These are phyloP conservation scores for Macquaria australasica DNA, from an alignment of 2,113 vertebrate genomes.

Conservation along the genomic window DNA sequence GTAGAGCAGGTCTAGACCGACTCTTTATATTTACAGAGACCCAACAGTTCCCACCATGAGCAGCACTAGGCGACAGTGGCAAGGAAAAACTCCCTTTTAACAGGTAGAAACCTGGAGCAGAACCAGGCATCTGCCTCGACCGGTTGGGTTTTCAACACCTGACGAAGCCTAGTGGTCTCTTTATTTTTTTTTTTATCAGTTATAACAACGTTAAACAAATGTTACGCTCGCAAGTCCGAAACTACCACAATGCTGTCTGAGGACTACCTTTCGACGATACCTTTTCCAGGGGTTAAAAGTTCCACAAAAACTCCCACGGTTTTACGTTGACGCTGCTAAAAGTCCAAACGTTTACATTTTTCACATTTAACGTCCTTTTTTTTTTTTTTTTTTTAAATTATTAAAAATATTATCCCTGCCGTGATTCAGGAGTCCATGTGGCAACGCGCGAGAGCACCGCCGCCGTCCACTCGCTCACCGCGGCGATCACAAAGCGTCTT, in stretches of 20 bases:
- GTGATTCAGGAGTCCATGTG: conserved; percentile 51
- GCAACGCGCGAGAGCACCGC: conserved; percentile 9
- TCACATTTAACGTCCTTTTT: background rate
- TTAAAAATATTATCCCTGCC: conserved; percentile 10
- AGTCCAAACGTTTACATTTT: conserved; percentile 29
- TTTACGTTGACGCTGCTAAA: background rate
- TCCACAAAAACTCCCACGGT: background rate
- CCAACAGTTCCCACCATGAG: too few relatives aligned
- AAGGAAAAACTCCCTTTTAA: too few relatives aligned
- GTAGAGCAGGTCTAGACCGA: too few relatives aligned
- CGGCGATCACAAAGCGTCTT: conserved; percentile 83
- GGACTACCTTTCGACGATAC: conserved; percentile 21
- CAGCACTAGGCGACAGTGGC: too few relatives aligned
- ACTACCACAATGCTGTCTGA: background rate
- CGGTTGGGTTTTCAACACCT: too few relatives aligned
- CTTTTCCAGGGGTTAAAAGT: conserved; percentile 34
- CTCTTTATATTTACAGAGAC: too few relatives aligned
- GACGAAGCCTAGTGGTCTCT: background rate
- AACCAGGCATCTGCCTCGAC: too few relatives aligned
- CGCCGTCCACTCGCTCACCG: conserved; percentile 33
- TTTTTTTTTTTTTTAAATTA: background rate
- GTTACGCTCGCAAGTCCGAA: background rate
- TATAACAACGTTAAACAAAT: background rate
- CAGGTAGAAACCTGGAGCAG: too few relatives aligned
- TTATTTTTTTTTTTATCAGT: background rate